Conservation (phyloP, 2,797 vertebrate species). For the Cetoscarus ocellatus region DNA sequence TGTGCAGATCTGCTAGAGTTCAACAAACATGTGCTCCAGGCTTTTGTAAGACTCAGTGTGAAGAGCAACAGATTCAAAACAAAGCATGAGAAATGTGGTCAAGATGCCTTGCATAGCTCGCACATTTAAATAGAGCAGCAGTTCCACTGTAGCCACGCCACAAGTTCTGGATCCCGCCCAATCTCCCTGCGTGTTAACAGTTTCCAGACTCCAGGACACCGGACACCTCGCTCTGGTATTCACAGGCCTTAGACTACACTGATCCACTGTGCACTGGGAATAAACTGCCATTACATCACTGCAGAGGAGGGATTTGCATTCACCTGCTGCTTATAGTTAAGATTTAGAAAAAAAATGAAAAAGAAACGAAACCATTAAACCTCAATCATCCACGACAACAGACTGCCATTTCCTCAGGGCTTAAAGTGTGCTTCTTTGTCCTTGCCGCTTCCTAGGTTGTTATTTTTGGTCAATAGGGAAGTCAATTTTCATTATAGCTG, state of each 20-base stretch:
- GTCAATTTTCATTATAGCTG: slow-evolving; percentile 8
- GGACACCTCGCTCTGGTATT: slow-evolving; percentile 70
- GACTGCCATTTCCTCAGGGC: background rate
- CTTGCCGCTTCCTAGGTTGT: background rate
- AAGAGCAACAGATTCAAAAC: slow-evolving; percentile 2
- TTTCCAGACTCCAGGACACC: slow-evolving; percentile 62
- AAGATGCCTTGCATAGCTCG: slow-evolving; percentile 18
- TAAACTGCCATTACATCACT: slow-evolving; percentile 49
- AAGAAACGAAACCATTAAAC: background rate
- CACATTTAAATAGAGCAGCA: slow-evolving; percentile 32
- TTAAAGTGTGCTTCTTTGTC: slow-evolving; percentile 4
- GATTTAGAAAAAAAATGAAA: background rate
- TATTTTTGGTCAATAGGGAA: slow-evolving; percentile 19
- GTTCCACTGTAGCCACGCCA: slow-evolving; percentile 10
- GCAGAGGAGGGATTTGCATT: slow-evolving; percentile 22
- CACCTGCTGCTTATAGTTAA: slow-evolving; percentile 12
- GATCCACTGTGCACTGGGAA: slow-evolving; percentile 31
- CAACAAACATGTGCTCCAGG: background rate
- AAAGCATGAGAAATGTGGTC: slow-evolving; percentile 23
- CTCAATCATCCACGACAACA: background rate
- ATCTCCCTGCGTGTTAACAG: slow-evolving; percentile 51
- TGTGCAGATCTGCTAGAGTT: background rate
- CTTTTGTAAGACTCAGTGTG: slow-evolving; percentile 1
- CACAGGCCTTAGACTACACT: slow-evolving; percentile 40
- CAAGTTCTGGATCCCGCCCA: slow-evolving; percentile 58